Conservation (phyloP, 2,113 vertebrate genomes). For the Silurus glanis region DNA sequence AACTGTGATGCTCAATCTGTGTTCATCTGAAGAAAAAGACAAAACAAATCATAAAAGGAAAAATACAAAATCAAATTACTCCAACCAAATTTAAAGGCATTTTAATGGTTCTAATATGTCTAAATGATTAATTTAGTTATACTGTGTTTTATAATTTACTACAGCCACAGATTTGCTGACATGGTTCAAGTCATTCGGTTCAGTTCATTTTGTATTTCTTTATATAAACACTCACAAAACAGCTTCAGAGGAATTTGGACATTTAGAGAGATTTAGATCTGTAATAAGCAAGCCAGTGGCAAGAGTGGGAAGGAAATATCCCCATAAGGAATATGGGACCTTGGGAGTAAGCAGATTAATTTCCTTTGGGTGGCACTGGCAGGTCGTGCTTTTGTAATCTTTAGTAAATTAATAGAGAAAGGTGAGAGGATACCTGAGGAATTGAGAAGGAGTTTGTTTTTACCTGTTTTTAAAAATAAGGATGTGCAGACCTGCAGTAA, state of each 20-base stretch:
- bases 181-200: not conserved
- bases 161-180: not conserved
- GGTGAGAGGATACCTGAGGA: too few species aligned
- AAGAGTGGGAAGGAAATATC: not conserved
- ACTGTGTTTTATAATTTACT: not conserved
- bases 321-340: not conserved
- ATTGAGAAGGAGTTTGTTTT: too few species aligned
- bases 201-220: not conserved
- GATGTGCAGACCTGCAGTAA: too few species aligned
- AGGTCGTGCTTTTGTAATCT: not conserved
- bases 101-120: constrained; percentile 1
- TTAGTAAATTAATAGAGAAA: not conserved
- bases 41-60: not conserved
- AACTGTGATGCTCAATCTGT: not conserved
- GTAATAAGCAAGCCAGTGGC: not conserved
- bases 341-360: not conserved
- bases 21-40: not conserved
- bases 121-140: not conserved
- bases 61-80: not conserved
- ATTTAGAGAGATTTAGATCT: not conserved
- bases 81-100: not conserved
- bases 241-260: not conserved
- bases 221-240: not conserved
- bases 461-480: too few species aligned
- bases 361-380: not conserved